A percentile compares a stretch with the other conserved stretches of the same genome.
Conservation (phyloP, 2,113 vertebrate genomes). For the Coreoperca whiteheadi region DNA sequence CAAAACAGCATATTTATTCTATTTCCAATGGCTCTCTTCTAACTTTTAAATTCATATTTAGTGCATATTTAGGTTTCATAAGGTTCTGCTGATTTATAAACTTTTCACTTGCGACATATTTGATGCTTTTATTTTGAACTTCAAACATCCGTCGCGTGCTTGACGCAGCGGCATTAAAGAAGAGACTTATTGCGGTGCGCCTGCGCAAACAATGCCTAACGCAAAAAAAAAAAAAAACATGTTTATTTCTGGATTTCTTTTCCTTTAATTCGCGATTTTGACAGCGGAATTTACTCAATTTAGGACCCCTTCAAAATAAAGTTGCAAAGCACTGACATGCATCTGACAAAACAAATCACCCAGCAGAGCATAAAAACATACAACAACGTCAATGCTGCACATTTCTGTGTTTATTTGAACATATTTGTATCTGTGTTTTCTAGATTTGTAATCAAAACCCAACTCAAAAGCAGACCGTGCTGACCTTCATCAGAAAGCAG, state of each 20-base stretch:
- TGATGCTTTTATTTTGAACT: conserved; percentile 3
- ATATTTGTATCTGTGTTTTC: neutral
- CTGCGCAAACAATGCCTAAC: neutral
- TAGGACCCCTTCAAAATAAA: conserved; percentile 18
- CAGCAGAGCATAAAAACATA: neutral
- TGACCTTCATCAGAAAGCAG: neutral
- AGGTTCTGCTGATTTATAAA: neutral
- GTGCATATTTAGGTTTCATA: neutral
- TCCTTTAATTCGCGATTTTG: neutral
- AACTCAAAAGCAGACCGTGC: too few species aligned
- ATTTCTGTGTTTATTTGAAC: conserved; percentile 2
- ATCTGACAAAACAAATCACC: neutral
- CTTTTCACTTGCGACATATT: neutral
- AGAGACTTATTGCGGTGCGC: neutral
- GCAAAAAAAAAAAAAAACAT: too few species aligned
- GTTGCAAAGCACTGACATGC: neutral
- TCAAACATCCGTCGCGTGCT: rapidly evolving
- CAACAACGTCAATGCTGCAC: neutral
- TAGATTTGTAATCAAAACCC: neutral
- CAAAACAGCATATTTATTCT: too few species aligned
- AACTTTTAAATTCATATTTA: neutral
- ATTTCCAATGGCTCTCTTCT: neutral
- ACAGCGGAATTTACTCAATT: neutral
- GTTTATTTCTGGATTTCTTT: neutral
- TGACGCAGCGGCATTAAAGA: neutral